Evolutionary conservation across 2,113 vertebrate species (phyloP), one percentile per base, ranked within the genome.

Genomic region (Boleophthalmus pectinirostris): DNA sequence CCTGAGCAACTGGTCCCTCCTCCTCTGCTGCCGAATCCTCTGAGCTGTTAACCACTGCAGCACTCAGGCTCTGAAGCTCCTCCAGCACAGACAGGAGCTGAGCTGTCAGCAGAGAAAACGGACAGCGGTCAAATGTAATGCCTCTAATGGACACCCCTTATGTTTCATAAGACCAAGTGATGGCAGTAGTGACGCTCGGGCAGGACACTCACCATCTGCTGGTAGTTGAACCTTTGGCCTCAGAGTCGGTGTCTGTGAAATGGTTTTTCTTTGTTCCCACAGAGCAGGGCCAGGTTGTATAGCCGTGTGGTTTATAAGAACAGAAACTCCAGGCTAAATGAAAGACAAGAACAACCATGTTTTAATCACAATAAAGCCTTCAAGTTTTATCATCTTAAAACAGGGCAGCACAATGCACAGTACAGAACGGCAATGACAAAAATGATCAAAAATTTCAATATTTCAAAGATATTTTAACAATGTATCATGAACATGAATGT

Each of bases 41-140:
- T 23, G 92, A 92, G 79, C 91, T 90, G 85, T 90, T 85, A 60
- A 91, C 81, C 78, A 93, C 89, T 12, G 83, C 87, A n/a, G 90
- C 88, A 60, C 92, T 92, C 74, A 94, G 89, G 65, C 79, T 72
- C 24, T 86, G 91, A 61, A 94, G 90, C 75, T 90, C 90, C 64
- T 87, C 88, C 82, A 94, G 80, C 73, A 94, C 84, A 72, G 81
- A 85, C 74, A 87, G 66, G 45, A 93, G 83, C 24, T 71, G 78
- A 63, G 82, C 92, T 94, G 84, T 56, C 49, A 74, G 74, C 63
- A 85, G 4, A 73, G 68, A 85, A 74, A 81, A 80, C 68, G 35
- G 57, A 33, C 60, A 66, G n/a, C 25, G 45, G 33, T 86, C 74
- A 85, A 25, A 70, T 72, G 29, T 76, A 73, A 67, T 18, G 1